Base-by-base conservation (phyloP, 2,113 vertebrate genomes). In the Tupaia tana region DNA sequence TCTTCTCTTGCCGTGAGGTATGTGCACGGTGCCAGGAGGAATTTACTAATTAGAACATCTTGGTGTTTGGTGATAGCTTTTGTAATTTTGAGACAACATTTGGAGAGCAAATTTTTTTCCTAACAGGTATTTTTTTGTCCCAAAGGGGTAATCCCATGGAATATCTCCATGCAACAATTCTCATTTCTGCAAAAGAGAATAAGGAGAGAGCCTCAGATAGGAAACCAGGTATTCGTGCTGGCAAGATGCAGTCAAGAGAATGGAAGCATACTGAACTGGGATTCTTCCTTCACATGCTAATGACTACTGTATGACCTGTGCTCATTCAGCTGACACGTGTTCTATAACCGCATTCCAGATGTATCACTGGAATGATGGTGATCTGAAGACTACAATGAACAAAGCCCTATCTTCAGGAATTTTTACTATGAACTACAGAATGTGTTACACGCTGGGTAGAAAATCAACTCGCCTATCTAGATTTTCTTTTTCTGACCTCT, bases 1-100 rank as follows among this genome's bases (percentile, higher is more conserved):
- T 93, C 77, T 43, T 96, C 71, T 58, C 63, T 34, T 88, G 93
- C 93, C 92, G 88, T 66, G 56, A 71, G 73, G 87, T 77, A 19
- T 91, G 83, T 87, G 34, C 19, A 69, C 0, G 25, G 77, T 58
- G 63, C 86, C 59, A 63, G 11, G 13, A 82, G 84, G 86, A 94
- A 95, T 80, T 56, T 85, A 43, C 69, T 96, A 78, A 96, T 97
- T 89, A 90, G 86, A 93, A 78, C 16, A 85, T 74, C 75, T 85
- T n/a, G 22, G n/a, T 25, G 73, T 66, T 95, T 73, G 75, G 79
- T 34, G 91, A 64, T n/a, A 59, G 73, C 29, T 92, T 89, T 95
- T 87, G 82, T 80, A 54, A 89, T 77, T 92, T n/a, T 67, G 58
- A 95, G 59, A 81, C 61, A 71, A 13, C 14, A 73, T 90, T 82